These are phyloP conservation scores for Drosophila peninsularis DNA, from an alignment of 2,888 invertebrate species.

Conservation along the genomic window DNA sequence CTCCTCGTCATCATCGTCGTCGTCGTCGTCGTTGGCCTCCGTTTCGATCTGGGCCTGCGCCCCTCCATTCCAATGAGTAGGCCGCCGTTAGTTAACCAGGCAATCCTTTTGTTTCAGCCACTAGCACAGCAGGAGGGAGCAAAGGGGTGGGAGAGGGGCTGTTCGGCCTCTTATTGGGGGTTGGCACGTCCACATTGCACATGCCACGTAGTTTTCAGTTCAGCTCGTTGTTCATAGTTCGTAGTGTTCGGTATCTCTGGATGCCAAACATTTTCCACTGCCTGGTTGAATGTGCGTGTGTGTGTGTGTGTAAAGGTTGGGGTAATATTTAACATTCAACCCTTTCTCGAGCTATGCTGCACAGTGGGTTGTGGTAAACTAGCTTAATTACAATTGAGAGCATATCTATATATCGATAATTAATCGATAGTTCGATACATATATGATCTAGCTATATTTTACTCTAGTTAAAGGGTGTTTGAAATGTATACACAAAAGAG, in stretches of 20 bases:
- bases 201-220: conserved; percentile 42
- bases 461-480: no score
- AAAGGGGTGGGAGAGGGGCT: not conserved
- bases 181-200: conserved; percentile 48
- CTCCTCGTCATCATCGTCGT: no score
- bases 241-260: conserved; percentile 65
- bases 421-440: not conserved
- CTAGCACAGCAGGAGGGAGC: conserved; percentile 1
- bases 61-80: conserved; percentile 17
- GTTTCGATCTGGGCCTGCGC: conserved; percentile 13
- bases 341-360: conserved; percentile 45
- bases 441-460: not conserved
- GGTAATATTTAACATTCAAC: conserved; percentile 51
- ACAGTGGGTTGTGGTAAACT: conserved; percentile 39
- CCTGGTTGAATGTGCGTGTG: conserved; percentile 12
- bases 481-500: no score
- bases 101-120: conserved; percentile 57
- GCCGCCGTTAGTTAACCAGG: conserved; percentile 39
- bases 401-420: not conserved
- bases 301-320: conserved; percentile 11
- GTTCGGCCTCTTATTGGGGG: conserved; percentile 29
- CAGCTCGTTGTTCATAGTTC: conserved; percentile 47
- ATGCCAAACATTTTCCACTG: conserved; percentile 67
- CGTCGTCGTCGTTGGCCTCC: conserved; percentile 7
- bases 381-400: not conserved